Base-by-base conservation (phyloP, 2,113 vertebrate species). In the Conger conger region DNA sequence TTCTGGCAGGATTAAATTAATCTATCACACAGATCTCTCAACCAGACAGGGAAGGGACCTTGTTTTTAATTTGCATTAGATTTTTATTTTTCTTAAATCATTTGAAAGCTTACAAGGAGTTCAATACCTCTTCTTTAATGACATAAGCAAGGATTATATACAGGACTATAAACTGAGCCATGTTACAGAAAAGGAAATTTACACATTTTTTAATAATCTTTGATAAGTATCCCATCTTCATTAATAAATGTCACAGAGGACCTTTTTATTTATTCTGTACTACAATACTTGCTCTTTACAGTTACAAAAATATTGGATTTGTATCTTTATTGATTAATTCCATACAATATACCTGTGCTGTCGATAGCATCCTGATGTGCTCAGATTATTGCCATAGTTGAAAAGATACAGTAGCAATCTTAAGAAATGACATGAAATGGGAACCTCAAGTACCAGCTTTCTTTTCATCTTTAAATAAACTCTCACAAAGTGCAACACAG, bases 11-110 rank as follows among this genome's bases (percentile, higher is more conserved):
- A 37, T 78, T 38, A 30, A 33, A 78, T 13, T 13, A 1, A 15
- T 15, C 3, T 35, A 38, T 78, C 20, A 36, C 27, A 78, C 33
- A 78, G 20, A 78, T 78, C 76, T 13, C 27, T 37, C 76, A 15
- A 78, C 45, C 35, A 30, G 7, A 42, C 33, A 38, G 63, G 78
- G 68, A 45, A 38, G 18, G 16, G 45, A n/a, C 38, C 33, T 1
- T 17, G 36, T 33, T 80, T 35, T 91, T 50, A 81, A 91, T 93
- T 91, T 92, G 90, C 91, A 91, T 91, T 90, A 91, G 89, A 92
- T 90, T 91, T 94, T 94, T 95, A 96, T 96, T 95, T 95, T 94
- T 96, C 92, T 91, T 93, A 93, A 92, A 92, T 94, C 88, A 83
- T 81, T 94, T 92, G 88, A 68, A 94, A 92, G 92, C 93, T 95